Base-by-base conservation (phyloP, 2,797 vertebrate species). In the Uromys caudimaculatus region DNA sequence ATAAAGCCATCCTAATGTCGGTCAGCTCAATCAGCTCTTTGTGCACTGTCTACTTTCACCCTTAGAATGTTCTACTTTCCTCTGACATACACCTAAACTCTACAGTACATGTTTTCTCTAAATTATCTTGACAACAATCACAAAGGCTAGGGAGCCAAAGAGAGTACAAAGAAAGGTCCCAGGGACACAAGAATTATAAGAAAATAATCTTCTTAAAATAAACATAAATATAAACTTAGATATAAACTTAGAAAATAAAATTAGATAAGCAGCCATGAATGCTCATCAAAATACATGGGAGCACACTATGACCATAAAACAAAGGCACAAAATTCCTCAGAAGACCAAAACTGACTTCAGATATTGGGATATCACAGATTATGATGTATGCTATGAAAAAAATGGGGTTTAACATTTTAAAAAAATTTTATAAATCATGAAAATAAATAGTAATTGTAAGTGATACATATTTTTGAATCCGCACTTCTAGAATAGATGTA, bases 371-470 rank as follows among this genome's bases (percentile, higher is more conserved):
- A 78, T 60, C 47, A 64, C 38, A 47, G 62, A 56, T n/a, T 41
- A 84, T 27, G 7, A 8, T 38, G 35, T 27, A 56, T 14, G 11
- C 32, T 87, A 14, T 62, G 16, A 92, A 93, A 93, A 93, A 90
- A 73, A 73, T 32, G 32, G 52, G 62, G 38, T 23, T 85, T 56
- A 89, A 12, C 38, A n/a, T 41, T 32, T 73, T 71, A 69, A 64
- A 64, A 19, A 19, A 64, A 56, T 5, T 44, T 44, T 85, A 47
- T 87, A 32, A 84, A 85, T 50, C 75, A 78, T 77, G 35, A 95
- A 89, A 87, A 87, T 87, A 84, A 79, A 73, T 60, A 29, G 38
- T 84, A 93, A 79, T 24, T 76, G 23, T 78, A 77, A 60, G 21
- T 64, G 8, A 81, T 75, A 69, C 19, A n/a, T 78, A 47, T 44